Percentiles rank a stretch among this genome's conserved stretches.
Conservation (phyloP, 2,888 invertebrate genomes). For the Blastobasis adustella region DNA sequence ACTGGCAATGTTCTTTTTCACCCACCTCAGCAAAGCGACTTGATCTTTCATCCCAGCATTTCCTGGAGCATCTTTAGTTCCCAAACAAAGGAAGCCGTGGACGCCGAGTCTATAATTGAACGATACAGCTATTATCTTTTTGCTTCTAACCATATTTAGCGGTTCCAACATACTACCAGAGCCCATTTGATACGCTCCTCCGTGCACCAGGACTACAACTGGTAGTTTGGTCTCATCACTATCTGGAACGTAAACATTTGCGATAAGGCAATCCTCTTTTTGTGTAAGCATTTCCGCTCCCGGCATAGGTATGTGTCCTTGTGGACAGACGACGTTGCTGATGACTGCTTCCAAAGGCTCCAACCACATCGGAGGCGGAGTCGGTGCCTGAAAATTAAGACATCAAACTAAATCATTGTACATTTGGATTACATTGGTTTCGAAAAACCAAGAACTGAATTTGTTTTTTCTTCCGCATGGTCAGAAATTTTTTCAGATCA, state of each 20-base stretch:
- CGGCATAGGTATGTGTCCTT: constrained; percentile 7
- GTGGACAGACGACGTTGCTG: constrained; percentile 26
- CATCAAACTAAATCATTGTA: neutral
- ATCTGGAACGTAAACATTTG: constrained; percentile 42
- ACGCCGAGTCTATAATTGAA: constrained; percentile 31
- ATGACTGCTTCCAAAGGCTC: constrained; percentile 24
- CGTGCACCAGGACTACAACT: constrained; percentile 29
- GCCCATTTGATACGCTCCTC: constrained; percentile 26
- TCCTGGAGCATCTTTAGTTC: constrained; percentile 31
- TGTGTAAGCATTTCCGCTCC: too few species aligned
- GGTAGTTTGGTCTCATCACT: constrained; percentile 26
- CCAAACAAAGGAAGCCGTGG: constrained; percentile 29
- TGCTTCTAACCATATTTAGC: constrained; percentile 17
- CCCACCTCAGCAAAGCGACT: constrained; percentile 38
- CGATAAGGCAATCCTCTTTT: constrained; percentile 42
- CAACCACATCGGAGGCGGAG: constrained; percentile 28
- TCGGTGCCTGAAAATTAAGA: constrained; percentile 26
- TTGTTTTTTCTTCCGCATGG: too few species aligned
- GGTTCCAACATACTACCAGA: constrained; percentile 12
- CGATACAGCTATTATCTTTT: constrained; percentile 22
- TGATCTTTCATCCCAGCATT: constrained; percentile 43
- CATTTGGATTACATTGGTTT: too few species aligned
- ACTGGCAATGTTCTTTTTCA: constrained; percentile 35
- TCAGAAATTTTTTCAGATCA: too few species aligned
- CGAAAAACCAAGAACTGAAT: too few species aligned